Conservation (phyloP, 2,113 vertebrate genomes). For the Motacilla tschutschensis region DNA sequence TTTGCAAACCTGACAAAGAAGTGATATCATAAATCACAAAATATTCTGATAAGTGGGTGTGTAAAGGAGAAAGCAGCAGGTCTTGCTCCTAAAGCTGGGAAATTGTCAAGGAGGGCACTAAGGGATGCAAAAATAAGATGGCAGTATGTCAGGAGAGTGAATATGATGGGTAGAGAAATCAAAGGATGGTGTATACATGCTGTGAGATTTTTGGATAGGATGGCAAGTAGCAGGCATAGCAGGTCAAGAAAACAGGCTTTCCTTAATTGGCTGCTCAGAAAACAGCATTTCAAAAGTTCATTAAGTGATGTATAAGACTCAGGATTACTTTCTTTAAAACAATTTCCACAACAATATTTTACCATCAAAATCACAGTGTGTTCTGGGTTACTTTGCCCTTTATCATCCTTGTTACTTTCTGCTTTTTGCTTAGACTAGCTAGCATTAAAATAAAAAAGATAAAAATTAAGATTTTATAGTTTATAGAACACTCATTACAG, state of each 20-base stretch:
- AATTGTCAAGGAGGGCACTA: neutral
- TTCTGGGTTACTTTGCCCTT: neutral
- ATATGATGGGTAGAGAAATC: neutral
- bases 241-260: neutral
- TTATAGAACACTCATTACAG: neutral
- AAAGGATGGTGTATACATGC: neutral
- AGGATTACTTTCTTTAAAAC: neutral
- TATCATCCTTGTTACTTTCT: neutral
- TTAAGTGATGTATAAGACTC: neutral
- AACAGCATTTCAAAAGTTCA: neutral
- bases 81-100: neutral
- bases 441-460: neutral
- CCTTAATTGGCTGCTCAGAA: neutral
- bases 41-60: neutral
- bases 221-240: neutral
- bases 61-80: neutral
- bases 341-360: neutral
- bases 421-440: neutral
- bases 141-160: neutral
- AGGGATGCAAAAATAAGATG: neutral
- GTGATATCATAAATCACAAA: neutral
- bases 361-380: neutral
- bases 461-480: neutral
- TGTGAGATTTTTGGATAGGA: neutral
- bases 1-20: neutral